Base-by-base conservation (phyloP, 2,797 vertebrate species). In the Pangasius mekongensis region DNA sequence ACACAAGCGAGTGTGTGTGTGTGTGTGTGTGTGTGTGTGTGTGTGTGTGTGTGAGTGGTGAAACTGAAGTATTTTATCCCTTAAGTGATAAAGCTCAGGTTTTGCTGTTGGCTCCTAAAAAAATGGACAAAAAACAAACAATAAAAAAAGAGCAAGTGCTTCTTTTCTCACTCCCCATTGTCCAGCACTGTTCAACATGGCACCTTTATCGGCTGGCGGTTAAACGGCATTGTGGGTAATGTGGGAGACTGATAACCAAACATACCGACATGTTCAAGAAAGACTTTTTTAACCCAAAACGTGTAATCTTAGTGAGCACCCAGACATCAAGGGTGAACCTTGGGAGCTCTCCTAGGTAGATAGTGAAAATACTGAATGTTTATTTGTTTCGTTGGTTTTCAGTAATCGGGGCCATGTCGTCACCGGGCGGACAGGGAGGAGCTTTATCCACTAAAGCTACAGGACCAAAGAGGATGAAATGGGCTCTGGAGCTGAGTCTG, bases 401-500 rank as follows among this genome's bases (percentile, higher is more conserved):
- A 76, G 54, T 62, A 49, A 30, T 47, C 0, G 22, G 85, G 92
- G 89, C 85, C 87, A 97, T 97, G 96, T 93, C 96, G 11, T 96
- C 96, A 93, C 93, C 94, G 66, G 95, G 95, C 84, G 95, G 94
- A 91, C 95, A 95, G 89, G 95, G 95, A 82, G 96, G 95, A 85
- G 94, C 94, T 85, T 80, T 97, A 92, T 95, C 95, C 0, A 94
- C 93, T 0, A 94, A 96, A 84, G 94, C 94, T 33, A 30, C 90
- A 2, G 91, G 92, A 1, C 89, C 91, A 16, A 91, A 94, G 86
- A 95, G 96, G 91, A 96, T 96, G 94, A 97, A 96, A 84, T 97
- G 96, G 96, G 94, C 95, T 62, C 92, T 97, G 89, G 96, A 97
- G 91, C 93, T 97, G 84, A 95, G 95, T 83, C 9, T 95, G 87